Evolutionary conservation across 2,797 vertebrate species (phyloP).

Genomic region (Fundulus diaphanus): DNA sequence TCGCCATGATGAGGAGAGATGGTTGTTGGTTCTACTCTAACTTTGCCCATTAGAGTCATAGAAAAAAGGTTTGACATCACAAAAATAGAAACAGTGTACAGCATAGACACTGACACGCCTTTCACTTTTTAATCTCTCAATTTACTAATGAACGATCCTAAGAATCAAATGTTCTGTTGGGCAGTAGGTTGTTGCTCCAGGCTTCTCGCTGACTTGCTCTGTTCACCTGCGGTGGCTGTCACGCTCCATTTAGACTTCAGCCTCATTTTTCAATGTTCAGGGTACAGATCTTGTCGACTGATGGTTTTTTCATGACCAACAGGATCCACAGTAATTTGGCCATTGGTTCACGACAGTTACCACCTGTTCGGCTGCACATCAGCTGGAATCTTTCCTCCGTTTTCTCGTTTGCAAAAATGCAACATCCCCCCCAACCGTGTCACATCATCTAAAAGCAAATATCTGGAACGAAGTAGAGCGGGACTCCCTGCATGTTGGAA

Average conservation of each 20-base stretch:
- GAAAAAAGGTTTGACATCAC: constrained; percentile 19
- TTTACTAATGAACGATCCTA: background rate
- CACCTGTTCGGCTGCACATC: no score
- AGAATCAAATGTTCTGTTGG: background rate
- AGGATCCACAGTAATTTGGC: background rate
- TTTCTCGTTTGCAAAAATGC: no score
- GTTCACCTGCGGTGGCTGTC: background rate
- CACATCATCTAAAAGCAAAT: no score
- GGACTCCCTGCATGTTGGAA: no score
- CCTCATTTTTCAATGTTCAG: background rate
- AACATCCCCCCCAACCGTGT: no score
- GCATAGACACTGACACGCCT: background rate
- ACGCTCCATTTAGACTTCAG: background rate
- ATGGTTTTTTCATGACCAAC: background rate
- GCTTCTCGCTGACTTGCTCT: background rate
- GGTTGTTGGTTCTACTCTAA: constrained; percentile 61
- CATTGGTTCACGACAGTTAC: background rate
- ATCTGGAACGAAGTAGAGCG: no score
- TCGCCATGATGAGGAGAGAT: constrained; percentile 59
- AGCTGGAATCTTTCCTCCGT: no score
- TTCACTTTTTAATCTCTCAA: background rate
- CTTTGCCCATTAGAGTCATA: constrained; percentile 23
- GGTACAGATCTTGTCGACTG: background rate
- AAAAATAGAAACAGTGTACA: constrained; percentile 17
- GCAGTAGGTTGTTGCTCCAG: background rate